Evolutionary conservation across 2,888 invertebrate genomes (phyloP).

Genomic region (Hypomecis atomaria): DNA sequence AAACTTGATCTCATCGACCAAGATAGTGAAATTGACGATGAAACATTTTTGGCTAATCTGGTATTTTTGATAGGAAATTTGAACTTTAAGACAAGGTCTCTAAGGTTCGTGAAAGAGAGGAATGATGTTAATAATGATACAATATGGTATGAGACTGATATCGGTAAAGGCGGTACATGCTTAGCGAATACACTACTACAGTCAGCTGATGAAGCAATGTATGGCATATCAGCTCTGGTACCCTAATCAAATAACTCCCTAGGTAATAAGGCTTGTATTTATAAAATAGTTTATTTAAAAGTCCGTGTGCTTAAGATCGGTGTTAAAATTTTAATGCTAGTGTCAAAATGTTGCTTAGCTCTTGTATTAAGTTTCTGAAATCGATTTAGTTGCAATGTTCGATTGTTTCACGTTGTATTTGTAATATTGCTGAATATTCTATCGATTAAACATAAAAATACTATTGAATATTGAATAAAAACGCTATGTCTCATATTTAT

Average conservation of each 20-base stretch:
- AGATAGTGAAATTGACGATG: background rate
- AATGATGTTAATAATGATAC: conserved; percentile 44
- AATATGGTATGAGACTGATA: conserved; percentile 60
- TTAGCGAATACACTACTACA: conserved; percentile 54
- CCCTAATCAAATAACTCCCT: conserved; percentile 43
- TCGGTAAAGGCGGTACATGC: conserved; percentile 52
- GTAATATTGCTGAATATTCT: conserved; percentile 83
- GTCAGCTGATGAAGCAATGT: conserved; percentile 54
- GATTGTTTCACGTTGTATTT: conserved; percentile 83
- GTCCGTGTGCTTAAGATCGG: conserved; percentile 77
- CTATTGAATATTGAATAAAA: conserved; percentile 83
- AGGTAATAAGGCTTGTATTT: conserved; percentile 42
- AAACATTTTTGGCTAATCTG: background rate
- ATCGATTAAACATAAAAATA: conserved; percentile 74
- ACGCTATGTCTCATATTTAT: conserved; percentile 82
- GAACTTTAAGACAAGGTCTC: conserved; percentile 11
- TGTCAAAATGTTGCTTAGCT: conserved; percentile 68
- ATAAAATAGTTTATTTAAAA: conserved; percentile 65
- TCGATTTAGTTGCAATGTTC: conserved; percentile 77
- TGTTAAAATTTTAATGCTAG: conserved; percentile 66
- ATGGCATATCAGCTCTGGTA: conserved; percentile 57
- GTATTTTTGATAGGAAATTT: conserved; percentile 1
- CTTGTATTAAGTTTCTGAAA: conserved; percentile 78
- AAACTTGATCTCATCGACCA: background rate
- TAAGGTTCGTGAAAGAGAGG: conserved; percentile 35